Base-by-base conservation (phyloP, 2,888 invertebrate species). In the Aelia acuminata region DNA sequence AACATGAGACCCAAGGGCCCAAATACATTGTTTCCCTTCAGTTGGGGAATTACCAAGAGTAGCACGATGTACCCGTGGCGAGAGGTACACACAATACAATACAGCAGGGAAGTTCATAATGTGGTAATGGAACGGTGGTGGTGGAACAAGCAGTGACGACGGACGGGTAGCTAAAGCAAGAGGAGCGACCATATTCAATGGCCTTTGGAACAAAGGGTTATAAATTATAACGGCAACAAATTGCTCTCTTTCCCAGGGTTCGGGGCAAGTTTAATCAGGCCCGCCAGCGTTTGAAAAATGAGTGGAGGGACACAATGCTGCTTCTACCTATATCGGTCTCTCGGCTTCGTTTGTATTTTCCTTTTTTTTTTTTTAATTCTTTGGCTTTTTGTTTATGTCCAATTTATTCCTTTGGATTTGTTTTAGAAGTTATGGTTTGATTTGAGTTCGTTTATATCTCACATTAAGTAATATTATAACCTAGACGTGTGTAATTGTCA, bases 181-280 rank as follows among this genome's bases (percentile, higher is more conserved):
- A 57, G 85, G 53, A 50, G 22, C 20, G 53, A 35, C 39, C 20
- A 53, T 80, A 80, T 80, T 80, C 43, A 53, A 85, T 39, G 53
- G 13, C 31, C 39, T 31, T 50, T 35, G 85, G 85, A 85, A 85
- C 49, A 53, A 53, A 85, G 85, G 35, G 85, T 53, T 39, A 85
- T 85, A 85, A 85, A 85, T 49, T 53, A 85, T 85, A 53, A 85
- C 18, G 35, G 49, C 39, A 85, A 53, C 50, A 85, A 85, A 53
- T 85, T 53, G 26, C 50, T 49, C 50, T 50, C 53, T 85, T 85
- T 85, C 53, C 85, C 39, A n/a, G 15, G 53, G 85, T 85, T 49
- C 39, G 85, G n/a, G 49, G 35, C 39, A 53, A 85, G 50, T 53
- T 53, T 85, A 53, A 53, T 53, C 85, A 53, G 85, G 31, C 85